Conservation (phyloP, 2,113 vertebrate genomes). For the Pyrgilauda ruficollis region DNA sequence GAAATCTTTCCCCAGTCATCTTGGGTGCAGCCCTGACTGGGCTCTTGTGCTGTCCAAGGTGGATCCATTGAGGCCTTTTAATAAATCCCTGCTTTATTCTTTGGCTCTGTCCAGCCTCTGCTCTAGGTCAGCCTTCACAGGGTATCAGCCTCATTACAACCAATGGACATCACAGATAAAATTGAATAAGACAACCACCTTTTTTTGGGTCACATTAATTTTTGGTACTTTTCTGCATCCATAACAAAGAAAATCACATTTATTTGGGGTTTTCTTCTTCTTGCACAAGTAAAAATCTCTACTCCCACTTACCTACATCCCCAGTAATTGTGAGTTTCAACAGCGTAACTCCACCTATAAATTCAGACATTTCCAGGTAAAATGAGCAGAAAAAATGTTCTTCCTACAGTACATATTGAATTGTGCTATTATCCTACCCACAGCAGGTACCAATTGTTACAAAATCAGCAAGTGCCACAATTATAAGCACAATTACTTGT, state of each 20-base stretch:
- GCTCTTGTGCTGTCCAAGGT: background rate
- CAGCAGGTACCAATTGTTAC: constrained; percentile 67
- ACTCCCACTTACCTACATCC: background rate
- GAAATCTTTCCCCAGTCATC: background rate
- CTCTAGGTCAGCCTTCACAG: rapidly evolving
- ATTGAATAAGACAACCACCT: background rate
- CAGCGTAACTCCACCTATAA: constrained; percentile 24
- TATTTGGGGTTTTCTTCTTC: background rate
- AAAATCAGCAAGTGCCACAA: constrained; percentile 62
- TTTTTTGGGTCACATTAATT: background rate
- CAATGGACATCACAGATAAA: background rate
- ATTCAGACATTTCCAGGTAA: constrained; percentile 68
- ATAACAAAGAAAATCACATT: background rate
- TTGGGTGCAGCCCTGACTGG: background rate
- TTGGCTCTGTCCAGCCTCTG: background rate
- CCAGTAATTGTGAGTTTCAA: constrained; percentile 3
- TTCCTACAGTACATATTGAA: constrained; percentile 55
- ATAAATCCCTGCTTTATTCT: background rate
- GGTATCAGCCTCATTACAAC: background rate
- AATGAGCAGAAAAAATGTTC: constrained; percentile 70
- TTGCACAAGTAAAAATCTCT: background rate
- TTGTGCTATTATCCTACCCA: constrained; percentile 64
- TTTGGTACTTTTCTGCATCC: background rate
- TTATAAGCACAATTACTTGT: constrained; percentile 70
- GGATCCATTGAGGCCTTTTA: background rate